A percentile compares a stretch with the other conserved stretches of the same genome.
Conservation (phyloP, 2,888 invertebrate genomes). For the Gandaritis pyraliata region DNA sequence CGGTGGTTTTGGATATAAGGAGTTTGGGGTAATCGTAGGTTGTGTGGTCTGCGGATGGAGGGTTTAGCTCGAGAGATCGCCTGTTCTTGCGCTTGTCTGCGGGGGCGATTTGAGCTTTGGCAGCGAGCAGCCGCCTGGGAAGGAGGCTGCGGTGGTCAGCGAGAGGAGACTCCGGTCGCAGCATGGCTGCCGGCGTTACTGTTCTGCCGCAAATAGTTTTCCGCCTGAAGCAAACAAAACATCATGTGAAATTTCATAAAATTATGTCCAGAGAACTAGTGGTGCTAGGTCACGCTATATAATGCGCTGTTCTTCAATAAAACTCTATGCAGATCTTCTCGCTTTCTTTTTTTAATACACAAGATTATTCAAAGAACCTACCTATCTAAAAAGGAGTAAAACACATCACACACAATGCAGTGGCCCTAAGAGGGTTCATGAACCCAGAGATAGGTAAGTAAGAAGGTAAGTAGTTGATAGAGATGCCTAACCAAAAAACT, state of each 20-base stretch:
- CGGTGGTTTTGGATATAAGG: constrained; percentile 79
- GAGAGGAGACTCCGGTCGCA: constrained; percentile 82
- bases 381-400: too few species aligned
- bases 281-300: too few species aligned
- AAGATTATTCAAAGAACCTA: background rate
- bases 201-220: constrained; percentile 63
- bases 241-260: background rate
- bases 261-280: background rate
- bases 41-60: constrained; percentile 66
- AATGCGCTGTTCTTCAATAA: too few species aligned
- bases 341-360: background rate
- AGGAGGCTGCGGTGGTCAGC: constrained; percentile 82
- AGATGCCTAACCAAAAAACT: too few species aligned
- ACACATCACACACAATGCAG: background rate
- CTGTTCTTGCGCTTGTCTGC: constrained; percentile 77
- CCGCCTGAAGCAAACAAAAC: constrained; percentile 70
- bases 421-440: background rate
- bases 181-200: constrained; percentile 73
- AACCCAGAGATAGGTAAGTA: background rate
- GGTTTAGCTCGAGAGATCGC: constrained; percentile 79
- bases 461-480: too few species aligned
- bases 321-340: background rate
- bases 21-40: constrained; percentile 78
- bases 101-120: constrained; percentile 77
- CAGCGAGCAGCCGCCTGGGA: constrained; percentile 75